Conservation (phyloP, 92 coral and sea anemone species). For the Parazoanthus atlanticus region DNA sequence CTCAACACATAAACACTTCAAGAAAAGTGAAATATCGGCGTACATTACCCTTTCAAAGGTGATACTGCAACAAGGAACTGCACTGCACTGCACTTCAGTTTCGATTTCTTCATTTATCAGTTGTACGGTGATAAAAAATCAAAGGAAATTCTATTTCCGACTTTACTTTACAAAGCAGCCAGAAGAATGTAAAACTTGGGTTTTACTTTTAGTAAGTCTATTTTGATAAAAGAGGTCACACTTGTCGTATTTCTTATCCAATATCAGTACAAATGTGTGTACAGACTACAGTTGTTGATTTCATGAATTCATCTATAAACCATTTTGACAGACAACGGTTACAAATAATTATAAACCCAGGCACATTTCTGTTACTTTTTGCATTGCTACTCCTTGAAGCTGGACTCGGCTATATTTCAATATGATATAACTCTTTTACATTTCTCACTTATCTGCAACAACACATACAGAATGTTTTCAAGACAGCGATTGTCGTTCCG, state of each 20-base stretch:
- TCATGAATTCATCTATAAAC: too few relatives aligned
- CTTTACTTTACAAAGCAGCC: neutral
- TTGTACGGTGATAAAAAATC: neutral
- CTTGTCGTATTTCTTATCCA: too few relatives aligned
- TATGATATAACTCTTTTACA: neutral
- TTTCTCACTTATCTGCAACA: neutral
- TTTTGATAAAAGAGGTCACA: neutral
- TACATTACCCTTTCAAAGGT: too few relatives aligned
- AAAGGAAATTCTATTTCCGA: slow-evolving; percentile 14
- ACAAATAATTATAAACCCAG: too few relatives aligned
- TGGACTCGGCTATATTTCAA: neutral
- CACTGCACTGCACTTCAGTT: neutral
- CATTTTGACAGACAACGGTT: too few relatives aligned
- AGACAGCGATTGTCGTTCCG: too few relatives aligned
- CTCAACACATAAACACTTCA: neutral
- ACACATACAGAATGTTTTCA: neutral
- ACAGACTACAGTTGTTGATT: too few relatives aligned
- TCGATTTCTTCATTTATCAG: neutral
- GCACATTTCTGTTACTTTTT: too few relatives aligned
- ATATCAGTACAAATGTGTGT: too few relatives aligned
- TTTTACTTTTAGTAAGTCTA: neutral
- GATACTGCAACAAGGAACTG: neutral
- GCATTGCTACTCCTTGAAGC: too few relatives aligned
- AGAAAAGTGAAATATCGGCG: neutral
- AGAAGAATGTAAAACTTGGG: neutral